A percentile compares a stretch with the other conserved stretches of the same genome.
phyloP scores from a whole-genome alignment of 2,797 vertebrate species.

The Macropus fuliginosus region DNA sequence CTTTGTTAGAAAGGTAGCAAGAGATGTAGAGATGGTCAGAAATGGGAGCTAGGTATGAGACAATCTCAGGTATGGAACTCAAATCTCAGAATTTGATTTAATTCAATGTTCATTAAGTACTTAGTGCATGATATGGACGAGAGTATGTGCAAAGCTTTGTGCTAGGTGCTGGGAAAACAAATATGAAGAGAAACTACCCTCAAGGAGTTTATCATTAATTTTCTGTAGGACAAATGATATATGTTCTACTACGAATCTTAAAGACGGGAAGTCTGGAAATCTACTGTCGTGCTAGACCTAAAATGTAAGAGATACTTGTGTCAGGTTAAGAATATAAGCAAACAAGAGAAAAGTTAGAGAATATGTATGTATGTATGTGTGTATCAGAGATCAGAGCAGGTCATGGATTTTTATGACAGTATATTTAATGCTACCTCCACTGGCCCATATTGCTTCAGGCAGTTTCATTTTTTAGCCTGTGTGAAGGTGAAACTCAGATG shows the following conservation, averaged over 20 bases:
- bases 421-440: slow-evolving; percentile 21
- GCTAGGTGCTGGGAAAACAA: neutral
- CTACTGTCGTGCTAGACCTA: neutral
- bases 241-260: neutral
- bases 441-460: slow-evolving; percentile 30
- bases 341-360: neutral
- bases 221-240: neutral
- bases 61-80: slow-evolving; percentile 6
- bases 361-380: neutral
- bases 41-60: neutral
- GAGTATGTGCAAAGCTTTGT: neutral
- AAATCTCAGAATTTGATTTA: neutral
- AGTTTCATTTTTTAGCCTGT: slow-evolving; percentile 53
- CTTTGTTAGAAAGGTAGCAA: neutral
- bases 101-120: neutral
- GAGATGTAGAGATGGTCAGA: slow-evolving; percentile 15
- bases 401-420: slow-evolving; percentile 39
- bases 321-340: neutral
- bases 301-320: neutral
- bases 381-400: neutral
- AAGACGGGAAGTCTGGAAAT: neutral
- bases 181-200: neutral
- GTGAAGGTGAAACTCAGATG: slow-evolving; percentile 60
- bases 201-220: neutral
- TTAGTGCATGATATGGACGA: neutral